Evolutionary conservation across 2,113 vertebrate genomes (phyloP).

Genomic region (Crocuta crocuta): DNA sequence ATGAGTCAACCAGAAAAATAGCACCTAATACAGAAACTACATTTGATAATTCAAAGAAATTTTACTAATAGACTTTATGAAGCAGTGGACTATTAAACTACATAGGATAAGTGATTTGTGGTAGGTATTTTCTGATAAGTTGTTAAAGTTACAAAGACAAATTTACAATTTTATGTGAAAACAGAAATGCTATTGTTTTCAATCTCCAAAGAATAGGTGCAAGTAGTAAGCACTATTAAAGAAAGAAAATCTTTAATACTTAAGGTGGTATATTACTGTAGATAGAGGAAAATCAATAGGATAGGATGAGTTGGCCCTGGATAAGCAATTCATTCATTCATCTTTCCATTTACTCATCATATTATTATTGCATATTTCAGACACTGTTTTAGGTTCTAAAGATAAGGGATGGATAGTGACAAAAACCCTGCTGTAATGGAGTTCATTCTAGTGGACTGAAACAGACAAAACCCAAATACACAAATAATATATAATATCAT

Average conservation of each 20-base stretch:
- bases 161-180: conserved; percentile 50
- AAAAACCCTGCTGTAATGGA: neutral
- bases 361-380: neutral
- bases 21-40: conserved; percentile 19
- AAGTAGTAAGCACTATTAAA: neutral
- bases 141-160: conserved; percentile 25
- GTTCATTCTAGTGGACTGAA: neutral
- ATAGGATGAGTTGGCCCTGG: neutral
- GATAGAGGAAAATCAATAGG: neutral
- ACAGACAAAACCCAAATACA: neutral
- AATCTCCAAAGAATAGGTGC: neutral
- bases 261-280: neutral
- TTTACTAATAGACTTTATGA: conserved; percentile 58
- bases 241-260: neutral
- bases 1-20: conserved; percentile 54
- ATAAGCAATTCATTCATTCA: neutral
- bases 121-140: neutral
- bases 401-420: neutral
- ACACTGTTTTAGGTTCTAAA: neutral
- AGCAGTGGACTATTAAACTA: conserved; percentile 33
- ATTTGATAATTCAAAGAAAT: conserved; percentile 37
- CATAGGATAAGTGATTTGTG: neutral
- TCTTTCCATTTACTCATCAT: neutral
- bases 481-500: neutral
- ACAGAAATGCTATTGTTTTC: neutral